phyloP scores from a whole-genome alignment of 2,888 invertebrate genomes.

The Dicyrtomina minuta region DNA sequence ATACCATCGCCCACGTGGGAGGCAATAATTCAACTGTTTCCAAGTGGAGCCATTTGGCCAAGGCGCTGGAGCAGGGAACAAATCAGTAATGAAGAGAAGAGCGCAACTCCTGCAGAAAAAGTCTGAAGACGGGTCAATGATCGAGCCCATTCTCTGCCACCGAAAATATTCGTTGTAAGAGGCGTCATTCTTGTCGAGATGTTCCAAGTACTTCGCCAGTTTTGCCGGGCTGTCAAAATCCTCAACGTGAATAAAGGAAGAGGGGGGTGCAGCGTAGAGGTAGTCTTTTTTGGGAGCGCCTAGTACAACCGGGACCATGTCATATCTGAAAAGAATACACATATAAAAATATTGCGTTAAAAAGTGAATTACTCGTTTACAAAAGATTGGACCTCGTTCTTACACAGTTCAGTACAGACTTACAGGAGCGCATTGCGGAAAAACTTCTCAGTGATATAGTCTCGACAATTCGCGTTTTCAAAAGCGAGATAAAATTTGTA shows the following conservation, averaged over 20 bases:
- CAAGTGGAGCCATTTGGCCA: conserved; percentile 26
- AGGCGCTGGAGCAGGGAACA: background rate
- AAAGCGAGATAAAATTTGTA: conserved; percentile 56
- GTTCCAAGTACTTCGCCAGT: conserved; percentile 60
- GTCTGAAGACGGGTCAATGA: conserved; percentile 34
- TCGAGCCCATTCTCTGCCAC: conserved; percentile 61
- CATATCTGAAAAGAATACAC: conserved; percentile 40
- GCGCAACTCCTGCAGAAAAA: conserved; percentile 49
- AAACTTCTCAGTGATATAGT: conserved; percentile 56
- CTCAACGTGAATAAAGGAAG: conserved; percentile 48
- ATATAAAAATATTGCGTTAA: too few relatives aligned
- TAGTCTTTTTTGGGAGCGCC: conserved; percentile 51
- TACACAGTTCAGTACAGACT: too few relatives aligned
- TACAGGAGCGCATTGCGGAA: conserved; percentile 54
- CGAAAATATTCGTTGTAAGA: conserved; percentile 60
- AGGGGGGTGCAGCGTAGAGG: conserved; percentile 44
- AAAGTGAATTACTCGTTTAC: too few relatives aligned
- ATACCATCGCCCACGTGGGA: conserved; percentile 15
- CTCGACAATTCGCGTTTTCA: conserved; percentile 55
- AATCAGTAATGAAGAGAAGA: conserved; percentile 45
- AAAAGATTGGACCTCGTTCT: too few relatives aligned
- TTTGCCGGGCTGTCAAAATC: conserved; percentile 45
- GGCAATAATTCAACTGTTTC: conserved; percentile 30
- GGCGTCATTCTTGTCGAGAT: conserved; percentile 58
- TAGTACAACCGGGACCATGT: conserved; percentile 47